Percentiles rank a stretch among this genome's conserved stretches.
These are phyloP conservation scores for Corythaixoides concolor DNA, from an alignment of 2,113 vertebrate species.

Conservation along the genomic window DNA sequence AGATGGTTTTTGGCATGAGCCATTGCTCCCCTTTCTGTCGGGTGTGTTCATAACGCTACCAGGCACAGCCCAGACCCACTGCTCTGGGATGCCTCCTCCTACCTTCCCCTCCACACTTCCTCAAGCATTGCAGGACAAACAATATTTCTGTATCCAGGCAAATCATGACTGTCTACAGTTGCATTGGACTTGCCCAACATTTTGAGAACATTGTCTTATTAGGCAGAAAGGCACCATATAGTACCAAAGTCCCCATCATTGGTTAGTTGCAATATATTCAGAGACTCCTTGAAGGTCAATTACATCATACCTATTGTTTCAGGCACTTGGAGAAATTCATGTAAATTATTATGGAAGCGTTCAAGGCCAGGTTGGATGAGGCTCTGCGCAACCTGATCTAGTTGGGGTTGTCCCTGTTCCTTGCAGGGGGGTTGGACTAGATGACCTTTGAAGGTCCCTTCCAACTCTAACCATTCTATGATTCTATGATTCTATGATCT, in stretches of 20 bases:
- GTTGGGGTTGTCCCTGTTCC: too few relatives aligned
- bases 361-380: too few relatives aligned
- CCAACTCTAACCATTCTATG: too few relatives aligned
- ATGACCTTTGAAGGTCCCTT: too few relatives aligned
- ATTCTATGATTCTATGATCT: too few relatives aligned
- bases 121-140: background rate
- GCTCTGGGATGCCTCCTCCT: background rate
- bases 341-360: too few relatives aligned
- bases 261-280: background rate
- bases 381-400: too few relatives aligned
- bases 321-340: background rate
- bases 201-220: slow-evolving; percentile 2
- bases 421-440: too few relatives aligned
- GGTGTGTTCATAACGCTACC: background rate
- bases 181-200: background rate
- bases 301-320: slow-evolving; percentile 18
- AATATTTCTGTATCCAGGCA: background rate
- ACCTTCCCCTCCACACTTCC: background rate
- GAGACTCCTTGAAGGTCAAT: background rate
- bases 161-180: background rate
- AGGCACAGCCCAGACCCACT: background rate
- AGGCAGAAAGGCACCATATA: background rate
- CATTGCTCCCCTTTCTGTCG: background rate
- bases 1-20: background rate
- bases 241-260: background rate